Conservation (phyloP, 2,797 vertebrate genomes). For the Monodelphis domestica region DNA sequence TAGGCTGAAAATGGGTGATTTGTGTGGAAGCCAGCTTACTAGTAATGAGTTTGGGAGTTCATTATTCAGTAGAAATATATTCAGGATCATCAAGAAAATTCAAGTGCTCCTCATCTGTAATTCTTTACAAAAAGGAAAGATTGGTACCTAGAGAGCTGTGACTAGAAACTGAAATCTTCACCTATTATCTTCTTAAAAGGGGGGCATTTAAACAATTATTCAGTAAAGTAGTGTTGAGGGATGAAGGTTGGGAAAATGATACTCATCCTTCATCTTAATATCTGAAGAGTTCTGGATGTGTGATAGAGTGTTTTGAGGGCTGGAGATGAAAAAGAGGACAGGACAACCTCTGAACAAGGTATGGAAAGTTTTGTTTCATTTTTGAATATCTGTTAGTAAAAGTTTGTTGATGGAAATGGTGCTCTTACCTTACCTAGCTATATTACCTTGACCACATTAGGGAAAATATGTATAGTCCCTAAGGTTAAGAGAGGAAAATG, state of each 20-base stretch:
- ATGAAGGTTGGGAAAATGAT: not conserved
- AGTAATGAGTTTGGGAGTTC: not conserved
- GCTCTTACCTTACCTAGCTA: not conserved
- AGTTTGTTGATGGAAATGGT: not conserved
- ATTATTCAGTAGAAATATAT: constrained; percentile 25
- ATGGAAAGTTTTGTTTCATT: not conserved
- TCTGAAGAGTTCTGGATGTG: not conserved
- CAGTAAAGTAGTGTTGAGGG: not conserved
- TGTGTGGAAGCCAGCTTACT: not conserved
- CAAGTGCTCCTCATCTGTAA: not conserved
- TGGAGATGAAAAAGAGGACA: not conserved
- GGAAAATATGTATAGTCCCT: not conserved
- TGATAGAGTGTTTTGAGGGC: not conserved
- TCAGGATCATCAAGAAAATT: not conserved
- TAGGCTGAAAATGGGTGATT: not conserved
- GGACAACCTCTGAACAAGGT: not conserved
- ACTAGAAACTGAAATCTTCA: not conserved
- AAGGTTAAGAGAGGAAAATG: not conserved
- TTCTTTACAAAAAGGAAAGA: not conserved
- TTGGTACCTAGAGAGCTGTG: not conserved
- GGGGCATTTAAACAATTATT: not conserved
- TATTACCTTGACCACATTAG: not conserved
- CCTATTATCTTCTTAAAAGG: not conserved
- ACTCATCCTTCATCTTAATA: not conserved
- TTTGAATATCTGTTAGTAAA: not conserved